These are phyloP conservation scores for Phengaris arion DNA, from an alignment of 2,888 invertebrate genomes.

Conservation along the genomic window DNA sequence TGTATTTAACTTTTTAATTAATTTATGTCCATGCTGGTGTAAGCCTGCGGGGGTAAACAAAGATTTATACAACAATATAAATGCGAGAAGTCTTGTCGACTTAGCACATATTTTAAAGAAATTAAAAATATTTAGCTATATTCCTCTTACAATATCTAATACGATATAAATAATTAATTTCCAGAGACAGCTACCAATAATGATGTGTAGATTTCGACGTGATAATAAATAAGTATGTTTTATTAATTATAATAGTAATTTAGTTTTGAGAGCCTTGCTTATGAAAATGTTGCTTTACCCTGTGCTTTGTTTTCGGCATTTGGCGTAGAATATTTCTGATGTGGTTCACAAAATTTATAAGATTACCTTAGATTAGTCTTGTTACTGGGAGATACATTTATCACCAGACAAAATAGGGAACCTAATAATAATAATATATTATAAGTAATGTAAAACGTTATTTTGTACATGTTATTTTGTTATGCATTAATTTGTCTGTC, in stretches of 20 bases:
- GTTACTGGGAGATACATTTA: too few species aligned
- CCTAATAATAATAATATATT: too few species aligned
- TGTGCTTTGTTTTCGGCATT: neutral
- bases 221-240: too few species aligned
- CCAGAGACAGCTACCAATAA: too few species aligned
- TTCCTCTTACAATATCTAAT: neutral
- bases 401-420: too few species aligned
- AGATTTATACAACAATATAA: slow-evolving; percentile 13
- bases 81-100: neutral
- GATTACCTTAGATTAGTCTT: neutral
- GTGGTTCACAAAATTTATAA: neutral
- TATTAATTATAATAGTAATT: too few species aligned
- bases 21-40: neutral
- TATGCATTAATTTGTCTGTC: too few species aligned
- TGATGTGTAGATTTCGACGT: too few species aligned
- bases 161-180: too few species aligned
- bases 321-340: neutral
- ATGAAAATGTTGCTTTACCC: neutral
- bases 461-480: too few species aligned
- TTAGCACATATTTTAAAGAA: neutral
- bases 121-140: neutral
- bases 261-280: neutral
- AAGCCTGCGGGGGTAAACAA: neutral
- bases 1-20: slow-evolving; percentile 4
- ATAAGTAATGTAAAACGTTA: too few species aligned